Percentiles rank a stretch among this genome's conserved stretches.
Evolutionary conservation across 2,888 invertebrate genomes (phyloP).

Genomic region (Atrina japonica): DNA sequence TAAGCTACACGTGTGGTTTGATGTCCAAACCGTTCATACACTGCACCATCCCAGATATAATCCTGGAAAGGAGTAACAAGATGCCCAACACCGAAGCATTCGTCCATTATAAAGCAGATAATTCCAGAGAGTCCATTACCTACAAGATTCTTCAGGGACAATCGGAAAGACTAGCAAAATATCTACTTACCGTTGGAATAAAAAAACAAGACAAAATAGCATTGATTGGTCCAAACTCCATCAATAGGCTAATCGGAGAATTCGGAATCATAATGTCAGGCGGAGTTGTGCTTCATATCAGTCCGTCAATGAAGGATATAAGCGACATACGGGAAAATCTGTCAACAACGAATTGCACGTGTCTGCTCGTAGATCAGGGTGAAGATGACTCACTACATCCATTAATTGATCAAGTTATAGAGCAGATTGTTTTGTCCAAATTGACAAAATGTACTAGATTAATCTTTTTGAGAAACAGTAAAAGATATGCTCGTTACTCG

Average conservation of each 20-base stretch:
- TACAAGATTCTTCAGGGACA: slow-evolving; percentile 1
- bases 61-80: not conserved
- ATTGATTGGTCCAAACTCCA: slow-evolving; percentile 28
- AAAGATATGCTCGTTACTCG: slow-evolving; percentile 3
- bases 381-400: not conserved
- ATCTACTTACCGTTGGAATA: too few species aligned
- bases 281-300: slow-evolving; percentile 22
- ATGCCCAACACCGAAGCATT: slow-evolving; percentile 13
- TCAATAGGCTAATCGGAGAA: slow-evolving; percentile 29
- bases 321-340: slow-evolving; percentile 18
- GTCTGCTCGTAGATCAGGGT: slow-evolving; percentile 18
- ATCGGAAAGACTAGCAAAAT: slow-evolving; percentile 6
- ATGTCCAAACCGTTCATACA: slow-evolving; percentile 1
- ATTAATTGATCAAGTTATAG: not conserved
- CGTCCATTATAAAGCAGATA: slow-evolving; percentile 9
- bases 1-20: too few species aligned
- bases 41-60: slow-evolving; percentile 1
- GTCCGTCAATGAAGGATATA: slow-evolving; percentile 9
- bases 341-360: slow-evolving; percentile 4
- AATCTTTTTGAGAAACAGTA: slow-evolving; percentile 6
- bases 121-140: slow-evolving; percentile 13
- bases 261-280: slow-evolving; percentile 25
- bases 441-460: slow-evolving; percentile 3
- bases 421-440: slow-evolving; percentile 2
- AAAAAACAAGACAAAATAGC: slow-evolving; percentile 27